phyloP scores from a whole-genome alignment of 1,140 invertebrate species.

The Drosophila pseudoananassae region DNA sequence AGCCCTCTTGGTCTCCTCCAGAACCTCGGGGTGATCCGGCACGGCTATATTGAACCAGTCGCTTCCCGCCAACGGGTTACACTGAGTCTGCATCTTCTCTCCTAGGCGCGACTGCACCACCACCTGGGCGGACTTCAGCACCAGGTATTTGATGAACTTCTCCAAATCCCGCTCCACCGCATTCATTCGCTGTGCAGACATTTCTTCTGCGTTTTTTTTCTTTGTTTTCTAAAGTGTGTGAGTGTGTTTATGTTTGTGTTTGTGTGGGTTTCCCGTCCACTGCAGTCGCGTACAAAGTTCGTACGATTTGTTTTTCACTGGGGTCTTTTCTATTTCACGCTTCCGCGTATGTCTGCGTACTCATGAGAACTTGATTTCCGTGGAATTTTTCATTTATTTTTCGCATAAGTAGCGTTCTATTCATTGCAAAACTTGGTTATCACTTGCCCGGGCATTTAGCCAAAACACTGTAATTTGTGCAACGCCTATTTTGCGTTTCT shows the following conservation, averaged over 20 bases:
- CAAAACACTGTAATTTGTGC: constrained; percentile 53
- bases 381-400: constrained; percentile 35
- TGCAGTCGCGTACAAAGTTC: constrained; percentile 63
- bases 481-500: constrained; percentile 37
- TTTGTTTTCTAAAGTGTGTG: constrained; percentile 26
- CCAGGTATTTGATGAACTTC: constrained; percentile 94
- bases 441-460: constrained; percentile 50
- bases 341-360: constrained; percentile 55
- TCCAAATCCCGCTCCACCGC: constrained; percentile 91
- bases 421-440: constrained; percentile 31
- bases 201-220: constrained; percentile 41
- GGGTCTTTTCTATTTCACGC: constrained; percentile 32
- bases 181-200: constrained; percentile 86
- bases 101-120: constrained; percentile 95
- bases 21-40: constrained; percentile 91
- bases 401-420: constrained; percentile 32
- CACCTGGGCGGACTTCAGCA: constrained; percentile 94
- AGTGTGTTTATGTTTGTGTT: constrained; percentile 15
- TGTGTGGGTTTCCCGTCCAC: constrained; percentile 23
- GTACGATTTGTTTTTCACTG: constrained; percentile 50
- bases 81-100: constrained; percentile 91
- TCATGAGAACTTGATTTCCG: constrained; percentile 36
- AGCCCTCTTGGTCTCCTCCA: constrained; percentile 90
- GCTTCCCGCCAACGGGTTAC: constrained; percentile 87
- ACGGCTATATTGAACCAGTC: constrained; percentile 95